Evolutionary conservation across 2,888 invertebrate genomes (phyloP).

Genomic region (Brenthis daphne): DNA sequence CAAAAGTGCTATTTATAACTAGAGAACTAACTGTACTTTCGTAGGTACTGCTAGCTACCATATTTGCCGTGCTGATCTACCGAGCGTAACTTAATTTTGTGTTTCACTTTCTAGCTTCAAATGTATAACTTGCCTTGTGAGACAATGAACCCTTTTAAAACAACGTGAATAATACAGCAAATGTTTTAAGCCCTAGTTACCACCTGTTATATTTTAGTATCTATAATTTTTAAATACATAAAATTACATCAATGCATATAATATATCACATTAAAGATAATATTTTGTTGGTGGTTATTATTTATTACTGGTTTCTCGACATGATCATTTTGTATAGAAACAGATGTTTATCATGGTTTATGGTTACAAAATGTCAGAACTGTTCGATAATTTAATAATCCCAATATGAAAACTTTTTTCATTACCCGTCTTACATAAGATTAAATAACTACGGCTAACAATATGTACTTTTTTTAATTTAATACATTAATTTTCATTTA

Average conservation of each 20-base stretch:
- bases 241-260: too few species aligned
- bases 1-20: neutral
- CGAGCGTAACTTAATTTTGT: conserved; percentile 5
- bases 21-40: neutral
- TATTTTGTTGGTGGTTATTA: too few species aligned
- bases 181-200: neutral
- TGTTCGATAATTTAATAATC: too few species aligned
- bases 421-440: too few species aligned
- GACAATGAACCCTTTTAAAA: conserved; percentile 12
- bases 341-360: too few species aligned
- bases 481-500: neutral
- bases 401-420: too few species aligned
- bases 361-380: too few species aligned
- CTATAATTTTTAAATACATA: neutral
- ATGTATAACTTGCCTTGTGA: conserved; percentile 1
- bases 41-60: neutral
- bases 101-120: conserved; percentile 15
- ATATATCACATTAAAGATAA: too few species aligned
- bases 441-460: neutral
- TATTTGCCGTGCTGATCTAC: conserved; percentile 5
- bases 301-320: too few species aligned
- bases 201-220: neutral
- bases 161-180: neutral
- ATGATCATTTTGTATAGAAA: too few species aligned
- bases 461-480: neutral